Percentiles rank a stretch among this genome's conserved stretches.
phyloP scores from a whole-genome alignment of 2,888 invertebrate species.

The Apoda limacodes region DNA sequence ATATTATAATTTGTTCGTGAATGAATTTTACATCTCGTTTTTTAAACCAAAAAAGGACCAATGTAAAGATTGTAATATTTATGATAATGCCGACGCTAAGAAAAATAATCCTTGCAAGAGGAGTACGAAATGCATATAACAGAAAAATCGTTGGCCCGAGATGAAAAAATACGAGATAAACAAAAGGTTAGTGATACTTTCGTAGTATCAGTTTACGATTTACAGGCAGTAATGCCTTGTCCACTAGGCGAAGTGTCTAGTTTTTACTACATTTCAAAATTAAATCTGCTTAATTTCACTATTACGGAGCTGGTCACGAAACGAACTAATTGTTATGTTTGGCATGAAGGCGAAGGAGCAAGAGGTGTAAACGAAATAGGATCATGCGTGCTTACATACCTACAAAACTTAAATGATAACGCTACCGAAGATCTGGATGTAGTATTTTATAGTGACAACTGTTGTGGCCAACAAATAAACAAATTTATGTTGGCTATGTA shows the following conservation, averaged over 20 bases:
- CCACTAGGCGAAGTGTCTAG: slow-evolving; percentile 7
- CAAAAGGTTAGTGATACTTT: slow-evolving; percentile 1
- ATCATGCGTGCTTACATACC: slow-evolving; percentile 10
- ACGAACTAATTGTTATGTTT: slow-evolving; percentile 8
- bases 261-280: slow-evolving; percentile 10
- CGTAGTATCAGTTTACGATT: slow-evolving; percentile 2
- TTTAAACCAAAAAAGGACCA: slow-evolving; percentile 19
- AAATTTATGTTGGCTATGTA: slow-evolving; percentile 12
- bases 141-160: slow-evolving; percentile 7
- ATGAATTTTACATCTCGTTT: slow-evolving; percentile 18
- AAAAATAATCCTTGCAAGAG: slow-evolving; percentile 3
- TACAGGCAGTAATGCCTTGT: slow-evolving; percentile 8
- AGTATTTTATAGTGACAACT: slow-evolving; percentile 11
- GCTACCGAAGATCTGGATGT: slow-evolving; percentile 5
- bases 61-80: slow-evolving; percentile 19
- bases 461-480: slow-evolving; percentile 13
- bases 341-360: slow-evolving; percentile 12
- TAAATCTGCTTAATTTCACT: slow-evolving; percentile 10
- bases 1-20: slow-evolving; percentile 17
- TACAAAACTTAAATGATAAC: slow-evolving; percentile 8
- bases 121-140: slow-evolving; percentile 6
- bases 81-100: slow-evolving; percentile 13
- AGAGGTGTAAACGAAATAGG: slow-evolving; percentile 15
- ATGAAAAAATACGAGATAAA: slow-evolving; percentile 11
- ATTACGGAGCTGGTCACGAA: slow-evolving; percentile 4